Evolutionary conservation across 2,113 vertebrate genomes (phyloP), one percentile per base, ranked within the genome.

Genomic region (Conger conger): DNA sequence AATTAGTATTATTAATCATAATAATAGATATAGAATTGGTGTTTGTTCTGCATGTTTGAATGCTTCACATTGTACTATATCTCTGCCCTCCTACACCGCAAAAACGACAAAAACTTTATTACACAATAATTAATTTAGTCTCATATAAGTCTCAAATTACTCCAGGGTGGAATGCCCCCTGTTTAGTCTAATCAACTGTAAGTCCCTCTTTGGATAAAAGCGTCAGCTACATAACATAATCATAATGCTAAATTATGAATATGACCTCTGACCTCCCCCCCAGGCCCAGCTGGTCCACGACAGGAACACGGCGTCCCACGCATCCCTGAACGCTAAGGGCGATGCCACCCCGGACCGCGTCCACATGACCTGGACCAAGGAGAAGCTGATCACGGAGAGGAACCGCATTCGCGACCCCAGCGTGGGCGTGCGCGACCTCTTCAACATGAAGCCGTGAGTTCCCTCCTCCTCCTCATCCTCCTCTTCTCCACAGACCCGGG

Each of bases 281-380:
- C 87, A 99, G 97, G 97, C 97, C 18, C 98, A 99, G 90, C 95
- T 99, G 53, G 98, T 99, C 89, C 97, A 99, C 0, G 98, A 99
- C 92, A 95, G 96, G 91, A 99, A 99, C 91, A 99, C 97, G 0
- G 97, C 96, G 0, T 96, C 97, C 0, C 97, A 95, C 27, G 91
- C 94, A 0, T 27, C 94, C 0, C 82, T 92, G 0, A 94, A 93
- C 0, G 93, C 94, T 84, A 94, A 94, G 84, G 86, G 93, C 0
- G 88, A 95, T 15, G 76, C 89, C 7, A 83, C 88, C 0, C 95
- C 96, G 0, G 97, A 99, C 20, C 95, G 92, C 57, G 96, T 98
- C 68, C 97, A 99, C 57, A 99, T 99, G 98, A 99, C 98, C 37
- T 99, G 98, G 98, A 99, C 98, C 13, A 98, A 98, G 93, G 98